Base-by-base conservation (phyloP, 2,888 invertebrate genomes). In the Diloba caeruleocephala region DNA sequence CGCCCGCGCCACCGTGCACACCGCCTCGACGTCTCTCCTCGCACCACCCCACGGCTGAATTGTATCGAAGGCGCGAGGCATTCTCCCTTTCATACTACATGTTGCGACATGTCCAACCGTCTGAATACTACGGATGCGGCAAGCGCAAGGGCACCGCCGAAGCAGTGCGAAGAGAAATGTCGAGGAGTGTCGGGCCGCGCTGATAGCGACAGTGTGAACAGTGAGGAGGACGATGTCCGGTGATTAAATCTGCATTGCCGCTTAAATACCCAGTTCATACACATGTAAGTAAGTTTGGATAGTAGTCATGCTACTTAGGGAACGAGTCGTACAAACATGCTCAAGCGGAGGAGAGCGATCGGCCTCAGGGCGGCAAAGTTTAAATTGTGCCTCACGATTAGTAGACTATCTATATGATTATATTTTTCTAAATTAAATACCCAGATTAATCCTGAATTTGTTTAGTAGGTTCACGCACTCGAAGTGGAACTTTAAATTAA, bases 271-370 rank as follows among this genome's bases (percentile, higher is more conserved):
- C 89, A 88, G 72, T 79, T 86, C 84, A 87, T 85, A 82, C 84
- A 82, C 78, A 79, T 85, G 87, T 87, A 84, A 88, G 86, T 89
- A 87, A 85, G 76, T 87, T 86, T 80, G 76, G 79, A 87, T 79
- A 86, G 82, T 84, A 85, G 74, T 81, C 93, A 93, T 93, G 93
- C 93, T 85, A 85, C 78, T 87, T 87, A 85, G 83, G 81, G 78
- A 87, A 87, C 81, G 78, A 88, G 81, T 85, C 77, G 72, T 87
- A 92, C 88, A 88, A 87, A 87, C 93, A 93, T 93, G 93, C 93
- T 84, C 72, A 91, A 92, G 92, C 92, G 66, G 81, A 82, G 79
- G 76, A 71, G 89, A 92, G 90, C 92, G 92, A 92, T 88, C 91
- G 92, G 91, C 84, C 90, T 77, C 82, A 7, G 63, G 71, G 79